These are phyloP conservation scores for Patiria pectinifera DNA, from an alignment of 53 echinoderm and acorn worm genomes.

Conservation along the genomic window DNA sequence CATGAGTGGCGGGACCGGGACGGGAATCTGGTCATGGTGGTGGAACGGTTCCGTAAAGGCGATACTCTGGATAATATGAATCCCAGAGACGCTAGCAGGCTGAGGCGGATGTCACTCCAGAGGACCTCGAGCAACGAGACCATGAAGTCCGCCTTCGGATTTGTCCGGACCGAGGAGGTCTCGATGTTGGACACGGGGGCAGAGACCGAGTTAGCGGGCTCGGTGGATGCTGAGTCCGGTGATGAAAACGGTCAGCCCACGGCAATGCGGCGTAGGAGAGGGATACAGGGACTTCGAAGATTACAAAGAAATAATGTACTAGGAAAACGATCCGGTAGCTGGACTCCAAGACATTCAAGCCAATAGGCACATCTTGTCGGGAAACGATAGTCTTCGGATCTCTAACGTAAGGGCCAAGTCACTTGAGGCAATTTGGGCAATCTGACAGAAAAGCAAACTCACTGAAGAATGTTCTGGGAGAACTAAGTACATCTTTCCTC, in stretches of 20 bases:
- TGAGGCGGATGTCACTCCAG: neutral
- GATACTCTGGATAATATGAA: slow-evolving; percentile 41
- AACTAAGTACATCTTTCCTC: too few species aligned
- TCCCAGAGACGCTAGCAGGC: neutral
- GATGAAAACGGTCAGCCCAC: neutral
- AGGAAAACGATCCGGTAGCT: neutral
- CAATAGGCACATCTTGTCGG: too few species aligned
- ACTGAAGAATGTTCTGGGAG: too few species aligned
- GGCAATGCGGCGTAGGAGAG: neutral
- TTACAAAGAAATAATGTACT: neutral
- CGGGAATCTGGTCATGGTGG: slow-evolving; percentile 65
- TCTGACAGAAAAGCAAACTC: neutral
- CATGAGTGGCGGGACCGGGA: slow-evolving; percentile 68
- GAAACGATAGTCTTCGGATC: neutral
- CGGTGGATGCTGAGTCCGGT: neutral
- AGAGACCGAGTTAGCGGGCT: neutral
- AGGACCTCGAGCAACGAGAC: neutral
- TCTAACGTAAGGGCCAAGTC: neutral
- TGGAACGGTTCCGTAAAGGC: slow-evolving; percentile 60
- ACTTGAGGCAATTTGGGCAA: neutral
- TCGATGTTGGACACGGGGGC: neutral
- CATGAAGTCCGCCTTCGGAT: slow-evolving; percentile 37
- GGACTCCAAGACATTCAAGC: neutral
- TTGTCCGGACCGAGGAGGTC: slow-evolving; percentile 5
- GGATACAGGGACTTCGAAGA: neutral